These are phyloP conservation scores for Enteromius paludinosus DNA, from an alignment of 2,797 vertebrate genomes.

Conservation along the genomic window DNA sequence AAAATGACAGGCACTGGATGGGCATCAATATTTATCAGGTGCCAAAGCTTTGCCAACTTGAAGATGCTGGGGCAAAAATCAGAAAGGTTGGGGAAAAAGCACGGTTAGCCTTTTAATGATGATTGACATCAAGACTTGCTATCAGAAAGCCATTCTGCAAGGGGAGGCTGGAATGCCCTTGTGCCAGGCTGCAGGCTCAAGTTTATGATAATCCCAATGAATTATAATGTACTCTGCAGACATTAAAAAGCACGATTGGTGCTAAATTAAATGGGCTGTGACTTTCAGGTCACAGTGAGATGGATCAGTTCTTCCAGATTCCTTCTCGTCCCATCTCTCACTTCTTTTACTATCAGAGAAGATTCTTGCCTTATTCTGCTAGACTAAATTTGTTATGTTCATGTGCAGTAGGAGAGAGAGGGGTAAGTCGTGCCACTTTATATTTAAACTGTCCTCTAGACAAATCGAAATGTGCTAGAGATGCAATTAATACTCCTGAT, in stretches of 20 bases:
- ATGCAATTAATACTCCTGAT: conserved; percentile 2
- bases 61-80: conserved; percentile 49
- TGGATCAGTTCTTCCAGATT: conserved; percentile 5
- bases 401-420: neutral
- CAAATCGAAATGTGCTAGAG: conserved; percentile 5
- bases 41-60: conserved; percentile 62
- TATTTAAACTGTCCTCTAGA: conserved; percentile 11
- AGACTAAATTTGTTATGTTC: neutral
- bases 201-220: conserved; percentile 82
- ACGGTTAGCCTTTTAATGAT: conserved; percentile 61
- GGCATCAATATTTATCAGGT: conserved; percentile 58
- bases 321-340: neutral
- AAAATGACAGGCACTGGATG: conserved; percentile 37
- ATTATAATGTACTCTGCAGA: conserved; percentile 74
- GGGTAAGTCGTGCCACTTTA: neutral
- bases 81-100: conserved; percentile 43
- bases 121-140: conserved; percentile 66
- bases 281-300: conserved; percentile 68
- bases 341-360: neutral
- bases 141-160: conserved; percentile 72
- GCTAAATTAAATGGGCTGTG: conserved; percentile 76
- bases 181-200: conserved; percentile 65
- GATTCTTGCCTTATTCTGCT: neutral
- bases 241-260: conserved; percentile 77
- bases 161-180: conserved; percentile 68